Evolutionary conservation across 2,113 vertebrate species (phyloP), one percentile per base, ranked within the genome.

Genomic region (Corydoras sp.): DNA sequence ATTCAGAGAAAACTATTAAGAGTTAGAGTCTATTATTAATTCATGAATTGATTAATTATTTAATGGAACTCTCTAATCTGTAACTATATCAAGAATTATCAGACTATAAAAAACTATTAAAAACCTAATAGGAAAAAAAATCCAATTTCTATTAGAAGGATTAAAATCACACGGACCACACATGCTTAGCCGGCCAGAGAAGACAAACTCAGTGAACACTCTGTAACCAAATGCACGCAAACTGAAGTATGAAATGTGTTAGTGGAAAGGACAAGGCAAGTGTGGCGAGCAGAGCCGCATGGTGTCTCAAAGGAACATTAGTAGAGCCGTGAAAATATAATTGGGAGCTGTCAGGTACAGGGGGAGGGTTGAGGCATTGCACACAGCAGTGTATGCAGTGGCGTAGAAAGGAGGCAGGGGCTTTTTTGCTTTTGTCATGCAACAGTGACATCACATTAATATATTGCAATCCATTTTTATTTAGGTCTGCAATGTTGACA

Each of bases 291-390:
- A 31, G 58, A 62, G 50, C 63, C 58, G 14, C 31, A 7, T 29
- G 43, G 35, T n/a, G 29, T 69, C 77, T 53, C 59, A 6, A 5
- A 66, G 55, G 65, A 75, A 69, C 69, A 62, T 64, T 69, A 62
- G 59, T 30, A 70, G 53, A 59, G 55, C 62, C 69, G 65, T 72
- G 62, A 67, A 79, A 76, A 76, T 60, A 76, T 73, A 69, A 76
- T 59, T 72, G 69, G 69, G 62, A 58, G 68, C 67, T 68, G 73
- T 59, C 64, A 66, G 71, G 68, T 73, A 63, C 56, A 73, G 76
- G 35, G 3, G 24, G 55, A 43, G 4, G 51, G 15, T 18, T 48
- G 58, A 65, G 29, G 32, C 62, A 60, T 66, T 29, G 50, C 63
- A 35, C 63, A 53, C 56, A 35, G 56, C 8, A 56, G 24, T 66